Base-by-base conservation (phyloP, 2,888 invertebrate genomes). In the Malthinus seriepunctatus region DNA sequence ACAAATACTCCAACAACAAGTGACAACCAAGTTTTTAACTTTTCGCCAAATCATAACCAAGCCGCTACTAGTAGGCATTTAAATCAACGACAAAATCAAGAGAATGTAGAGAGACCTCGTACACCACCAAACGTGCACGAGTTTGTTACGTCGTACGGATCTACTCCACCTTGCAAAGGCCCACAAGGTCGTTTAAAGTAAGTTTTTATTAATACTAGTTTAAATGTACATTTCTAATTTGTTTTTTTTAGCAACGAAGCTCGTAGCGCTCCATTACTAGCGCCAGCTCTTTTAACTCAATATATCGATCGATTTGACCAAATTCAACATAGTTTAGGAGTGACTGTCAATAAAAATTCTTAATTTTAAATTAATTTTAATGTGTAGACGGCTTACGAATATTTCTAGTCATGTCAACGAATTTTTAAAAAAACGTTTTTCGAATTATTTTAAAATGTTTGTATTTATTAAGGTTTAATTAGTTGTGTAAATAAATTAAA, bases 261-360 rank as follows among this genome's bases (percentile, higher is more conserved):
- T 5, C 23, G 5, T 5, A 23, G 15, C 15, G 23, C 10, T 14
- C 57, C 51, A 8, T 15, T 57, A 32, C 51, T 42, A 14, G 69
- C 75, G 15, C 77, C 78, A n/a, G 70, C 73, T 23, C 66, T 78
- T 3, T 59, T 78, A 12, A 71, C 73, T 10, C 71, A 76, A 47
- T 78, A 77, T 54, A 66, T 74, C 5, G 77, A 78, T 42, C 67
- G 78, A 59, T 75, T 78, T 51, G 75, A 78, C 52, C 72, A 74
- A 56, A 76, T 79, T 8, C 76, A 78, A 64, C 73, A 77, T 51
- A 74, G 71, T 57, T 67, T 78, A 39, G 76, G 70, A 14, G 62
- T 67, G 54, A 58, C 66, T 8, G 45, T 65, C 32, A 65, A 63
- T 14, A 63, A 64, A 23, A 51, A 51, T 34, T 59, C 46, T 49